phyloP scores from a whole-genome alignment of 2,113 vertebrate genomes.

The Caranx melampygus region DNA sequence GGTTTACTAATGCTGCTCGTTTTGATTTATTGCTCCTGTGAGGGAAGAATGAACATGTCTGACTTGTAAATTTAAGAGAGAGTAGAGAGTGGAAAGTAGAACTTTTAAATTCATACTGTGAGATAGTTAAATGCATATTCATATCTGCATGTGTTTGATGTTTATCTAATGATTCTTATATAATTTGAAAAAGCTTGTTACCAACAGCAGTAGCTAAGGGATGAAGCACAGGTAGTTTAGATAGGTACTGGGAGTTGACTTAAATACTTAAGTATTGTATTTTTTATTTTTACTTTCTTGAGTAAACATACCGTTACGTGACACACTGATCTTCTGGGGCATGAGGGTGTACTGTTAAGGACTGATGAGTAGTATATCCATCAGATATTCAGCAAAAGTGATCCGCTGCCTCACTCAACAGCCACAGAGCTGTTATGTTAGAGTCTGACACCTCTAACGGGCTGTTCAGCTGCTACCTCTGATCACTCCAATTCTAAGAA shows the following conservation, averaged over 20 bases:
- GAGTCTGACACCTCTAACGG: background rate
- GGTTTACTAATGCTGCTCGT: conserved; percentile 23
- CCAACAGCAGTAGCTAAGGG: no score
- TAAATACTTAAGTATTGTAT: no score
- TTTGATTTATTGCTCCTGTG: conserved; percentile 23
- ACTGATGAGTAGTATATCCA: background rate
- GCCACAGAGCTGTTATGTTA: conserved; percentile 11
- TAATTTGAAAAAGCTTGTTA: no score
- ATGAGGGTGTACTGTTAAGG: conserved; percentile 7
- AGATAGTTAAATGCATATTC: no score
- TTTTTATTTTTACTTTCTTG: background rate
- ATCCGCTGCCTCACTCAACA: conserved; percentile 13
- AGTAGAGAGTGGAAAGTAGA: background rate
- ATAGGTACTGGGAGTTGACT: no score
- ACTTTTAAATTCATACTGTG: background rate
- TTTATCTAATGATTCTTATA: no score
- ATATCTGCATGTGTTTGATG: no score
- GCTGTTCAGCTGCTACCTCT: conserved; percentile 17
- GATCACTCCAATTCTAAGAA: conserved; percentile 34
- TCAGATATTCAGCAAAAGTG: conserved; percentile 36
- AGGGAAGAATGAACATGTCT: background rate
- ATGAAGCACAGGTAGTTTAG: no score
- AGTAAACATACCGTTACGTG: background rate
- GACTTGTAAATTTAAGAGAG: conserved; percentile 4
- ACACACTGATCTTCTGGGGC: background rate